Conservation (phyloP, 2,888 invertebrate genomes). For the Leuctra nigra region DNA sequence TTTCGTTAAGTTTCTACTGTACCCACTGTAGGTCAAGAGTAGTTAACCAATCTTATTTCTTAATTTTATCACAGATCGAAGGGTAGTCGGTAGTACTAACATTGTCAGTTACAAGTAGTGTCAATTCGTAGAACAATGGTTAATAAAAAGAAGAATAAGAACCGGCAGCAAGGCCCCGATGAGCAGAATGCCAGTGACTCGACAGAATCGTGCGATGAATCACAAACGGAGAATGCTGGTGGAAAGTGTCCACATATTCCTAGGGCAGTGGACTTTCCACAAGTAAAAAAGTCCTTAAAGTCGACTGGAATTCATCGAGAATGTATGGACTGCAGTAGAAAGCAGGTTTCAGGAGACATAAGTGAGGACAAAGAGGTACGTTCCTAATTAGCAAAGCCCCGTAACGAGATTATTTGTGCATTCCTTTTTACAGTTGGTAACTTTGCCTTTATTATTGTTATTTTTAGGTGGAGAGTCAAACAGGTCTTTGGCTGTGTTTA, state of each 20-base stretch:
- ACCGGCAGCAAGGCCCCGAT: slow-evolving; percentile 60
- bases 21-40: too few relatives aligned
- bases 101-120: too few relatives aligned
- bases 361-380: too few relatives aligned
- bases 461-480: neutral
- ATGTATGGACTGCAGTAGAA: slow-evolving; percentile 54
- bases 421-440: too few relatives aligned
- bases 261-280: slow-evolving; percentile 58
- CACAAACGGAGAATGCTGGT: slow-evolving; percentile 31
- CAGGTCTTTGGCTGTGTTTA: slow-evolving; percentile 66
- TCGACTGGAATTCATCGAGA: slow-evolving; percentile 47
- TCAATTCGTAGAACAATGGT: slow-evolving; percentile 8
- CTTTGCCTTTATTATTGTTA: too few relatives aligned
- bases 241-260: slow-evolving; percentile 56
- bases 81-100: too few relatives aligned
- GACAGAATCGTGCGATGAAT: slow-evolving; percentile 65
- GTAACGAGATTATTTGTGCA: too few relatives aligned
- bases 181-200: slow-evolving; percentile 57
- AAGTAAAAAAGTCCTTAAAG: slow-evolving; percentile 52
- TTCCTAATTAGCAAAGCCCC: too few relatives aligned
- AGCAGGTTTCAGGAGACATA: slow-evolving; percentile 40
- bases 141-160: slow-evolving; percentile 51
- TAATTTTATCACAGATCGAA: too few relatives aligned
- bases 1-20: too few relatives aligned
- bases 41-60: too few relatives aligned